phyloP scores from a whole-genome alignment of 2,888 invertebrate species.

The Nowickia ferox region DNA sequence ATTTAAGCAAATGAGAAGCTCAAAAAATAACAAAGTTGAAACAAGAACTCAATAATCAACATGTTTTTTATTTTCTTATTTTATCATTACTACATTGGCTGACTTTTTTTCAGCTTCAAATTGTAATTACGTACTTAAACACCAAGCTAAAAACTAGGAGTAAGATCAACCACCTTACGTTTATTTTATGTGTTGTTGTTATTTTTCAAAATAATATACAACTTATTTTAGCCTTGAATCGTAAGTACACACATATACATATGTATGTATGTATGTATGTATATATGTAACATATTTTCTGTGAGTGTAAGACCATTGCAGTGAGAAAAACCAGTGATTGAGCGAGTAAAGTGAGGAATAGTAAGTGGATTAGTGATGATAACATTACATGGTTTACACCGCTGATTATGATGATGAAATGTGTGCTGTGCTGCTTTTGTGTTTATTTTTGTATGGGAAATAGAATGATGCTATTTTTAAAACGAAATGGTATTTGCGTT shows the following conservation, averaged over 20 bases:
- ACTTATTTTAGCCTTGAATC: conserved; percentile 55
- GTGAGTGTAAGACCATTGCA: conserved; percentile 19
- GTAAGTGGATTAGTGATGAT: conserved; percentile 19
- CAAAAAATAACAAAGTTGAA: too few relatives aligned
- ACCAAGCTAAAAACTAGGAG: too few relatives aligned
- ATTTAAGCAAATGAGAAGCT: too few relatives aligned
- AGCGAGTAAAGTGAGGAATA: conserved; percentile 4
- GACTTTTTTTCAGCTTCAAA: too few relatives aligned
- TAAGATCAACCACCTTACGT: conserved; percentile 53
- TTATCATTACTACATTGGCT: too few relatives aligned
- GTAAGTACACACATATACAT: not conserved
- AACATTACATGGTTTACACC: conserved; percentile 53
- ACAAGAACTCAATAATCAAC: too few relatives aligned
- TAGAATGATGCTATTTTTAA: conserved; percentile 64
- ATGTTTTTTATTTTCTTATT: too few relatives aligned
- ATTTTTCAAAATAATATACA: conserved; percentile 32
- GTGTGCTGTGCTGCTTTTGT: conserved; percentile 52
- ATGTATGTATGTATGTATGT: not conserved
- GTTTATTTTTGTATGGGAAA: conserved; percentile 59
- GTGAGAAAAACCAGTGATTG: not conserved
- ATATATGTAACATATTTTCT: conserved; percentile 28
- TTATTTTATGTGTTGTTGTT: conserved; percentile 22
- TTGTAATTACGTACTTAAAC: too few relatives aligned
- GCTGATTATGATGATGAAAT: conserved; percentile 47
- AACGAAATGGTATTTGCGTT: conserved; percentile 67